phyloP scores from a whole-genome alignment of 1,140 invertebrate genomes.

The Lasioglossum albipes region DNA sequence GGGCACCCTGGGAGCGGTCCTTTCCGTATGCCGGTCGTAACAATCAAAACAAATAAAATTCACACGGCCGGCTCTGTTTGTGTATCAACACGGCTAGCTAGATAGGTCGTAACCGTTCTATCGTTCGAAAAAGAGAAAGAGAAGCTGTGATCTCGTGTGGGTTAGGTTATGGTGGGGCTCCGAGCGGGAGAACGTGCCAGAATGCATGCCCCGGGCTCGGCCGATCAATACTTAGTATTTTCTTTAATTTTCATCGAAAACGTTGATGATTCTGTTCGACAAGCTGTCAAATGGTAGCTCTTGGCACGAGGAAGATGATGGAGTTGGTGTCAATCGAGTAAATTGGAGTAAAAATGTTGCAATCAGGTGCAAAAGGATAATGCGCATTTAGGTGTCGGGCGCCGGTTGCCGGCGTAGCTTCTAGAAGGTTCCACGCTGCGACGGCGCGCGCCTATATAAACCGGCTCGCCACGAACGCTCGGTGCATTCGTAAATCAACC shows the following conservation, averaged over 20 bases:
- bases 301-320: not conserved
- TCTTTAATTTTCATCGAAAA: conserved; percentile 22
- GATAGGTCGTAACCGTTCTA: not conserved
- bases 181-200: conserved; percentile 73
- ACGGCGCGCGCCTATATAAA: conserved; percentile 72
- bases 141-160: not conserved
- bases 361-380: not conserved
- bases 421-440: conserved; percentile 73
- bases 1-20: not conserved
- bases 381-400: conserved; percentile 40
- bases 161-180: conserved; percentile 66
- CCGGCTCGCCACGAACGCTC: conserved; percentile 46
- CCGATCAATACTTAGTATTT: conserved; percentile 72
- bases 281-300: not conserved
- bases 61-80: not conserved
- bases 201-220: conserved; percentile 65
- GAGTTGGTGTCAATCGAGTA: fast-evolving
- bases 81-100: not conserved
- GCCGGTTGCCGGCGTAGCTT: conserved; percentile 43
- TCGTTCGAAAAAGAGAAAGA: not conserved
- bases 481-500: conserved; percentile 75
- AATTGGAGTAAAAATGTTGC: not conserved
- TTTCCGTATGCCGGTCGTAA: not conserved
- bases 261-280: not conserved
- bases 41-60: conserved; percentile 35